Evolutionary conservation across 2,888 invertebrate species (phyloP), one percentile per base, ranked within the genome.

Genomic region (Frankliniella fusca): DNA sequence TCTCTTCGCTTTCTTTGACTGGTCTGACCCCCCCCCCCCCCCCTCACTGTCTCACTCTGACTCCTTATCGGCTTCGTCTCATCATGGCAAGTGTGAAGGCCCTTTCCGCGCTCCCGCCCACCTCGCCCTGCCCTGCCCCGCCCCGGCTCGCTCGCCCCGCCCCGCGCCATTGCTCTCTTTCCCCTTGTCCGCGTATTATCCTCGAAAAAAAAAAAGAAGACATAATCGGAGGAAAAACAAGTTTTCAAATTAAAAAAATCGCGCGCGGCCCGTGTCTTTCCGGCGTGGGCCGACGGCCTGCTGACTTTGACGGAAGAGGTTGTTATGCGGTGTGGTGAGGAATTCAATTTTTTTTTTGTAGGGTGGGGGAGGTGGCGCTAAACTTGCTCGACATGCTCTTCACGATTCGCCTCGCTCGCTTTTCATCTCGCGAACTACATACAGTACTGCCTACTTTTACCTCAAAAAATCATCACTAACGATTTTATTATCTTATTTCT

Each of bases 181-280:
- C 8, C 9, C 70, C 27, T 23, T 76, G 27, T 76, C n/a, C 27
- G 23, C 27, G 8, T 8, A 12, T 76, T 76, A 10, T 76, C n/a
- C 27, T 76, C 27, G 8, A 12, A 12, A 27, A 27, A 76, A 76
- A 27, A 27, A 76, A 76, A 76, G n/a, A 76, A 27, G 70, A 76
- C 70, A 23, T 76, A 76, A 76, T 76, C 70, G 70, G 61, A 61
- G 61, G 54, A 11, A 27, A 27, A 76, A n/a, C n/a, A 76, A 76
- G 70, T 76, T 76, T 76, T 23, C 70, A 76, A 23, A 76, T 76
- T 76, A 76, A 76, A 76, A 76, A 76, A 76, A 76, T 76, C 23
- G 70, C 27, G 5, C 38, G 38, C 38, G 38, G 38, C 38, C 38
- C 23, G 70, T 76, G 70, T 76, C 70, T 12, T 27, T 27, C 23